Percentiles rank a stretch among this genome's conserved stretches.
Evolutionary conservation across 1,140 invertebrate genomes (phyloP).

Genomic region (Drosophila repleta): DNA sequence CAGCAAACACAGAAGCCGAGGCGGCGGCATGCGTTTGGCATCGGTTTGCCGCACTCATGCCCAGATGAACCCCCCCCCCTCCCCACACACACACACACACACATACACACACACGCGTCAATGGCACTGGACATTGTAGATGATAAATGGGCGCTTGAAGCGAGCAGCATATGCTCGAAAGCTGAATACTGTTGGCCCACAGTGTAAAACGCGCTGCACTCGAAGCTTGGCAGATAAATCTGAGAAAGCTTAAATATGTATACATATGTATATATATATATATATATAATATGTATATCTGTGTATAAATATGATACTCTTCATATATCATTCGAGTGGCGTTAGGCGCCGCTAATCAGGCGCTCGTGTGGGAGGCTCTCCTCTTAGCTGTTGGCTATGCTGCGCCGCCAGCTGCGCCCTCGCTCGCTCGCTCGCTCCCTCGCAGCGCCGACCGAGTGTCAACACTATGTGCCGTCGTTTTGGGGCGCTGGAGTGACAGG

Average conservation of each 20-base stretch:
- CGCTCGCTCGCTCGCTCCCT: neutral
- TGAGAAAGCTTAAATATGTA: neutral
- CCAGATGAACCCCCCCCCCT: neutral
- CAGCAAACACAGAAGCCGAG: slow-evolving; percentile 27
- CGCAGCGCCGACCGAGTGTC: slow-evolving; percentile 37
- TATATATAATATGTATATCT: neutral
- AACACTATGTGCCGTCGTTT: slow-evolving; percentile 49
- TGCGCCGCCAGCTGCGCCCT: slow-evolving; percentile 17
- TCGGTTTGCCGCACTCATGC: slow-evolving; percentile 51
- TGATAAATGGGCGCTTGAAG: slow-evolving; percentile 72
- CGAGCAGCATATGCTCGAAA: neutral
- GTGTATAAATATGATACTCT: slow-evolving; percentile 47
- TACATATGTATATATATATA: too few relatives aligned
- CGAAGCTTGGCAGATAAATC: neutral
- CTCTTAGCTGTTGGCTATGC: slow-evolving; percentile 2
- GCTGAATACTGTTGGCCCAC: neutral
- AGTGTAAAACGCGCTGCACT: neutral
- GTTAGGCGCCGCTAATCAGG: slow-evolving; percentile 56
- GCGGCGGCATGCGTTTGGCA: slow-evolving; percentile 71
- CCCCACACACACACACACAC: neutral
- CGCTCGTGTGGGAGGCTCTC: neutral
- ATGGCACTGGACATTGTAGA: slow-evolving; percentile 28
- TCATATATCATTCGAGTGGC: slow-evolving; percentile 66
- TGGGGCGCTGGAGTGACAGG: neutral
- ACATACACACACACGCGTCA: slow-evolving; percentile 1